Base-by-base conservation (phyloP, 2,797 vertebrate genomes). In the Rachycentron canadum region DNA sequence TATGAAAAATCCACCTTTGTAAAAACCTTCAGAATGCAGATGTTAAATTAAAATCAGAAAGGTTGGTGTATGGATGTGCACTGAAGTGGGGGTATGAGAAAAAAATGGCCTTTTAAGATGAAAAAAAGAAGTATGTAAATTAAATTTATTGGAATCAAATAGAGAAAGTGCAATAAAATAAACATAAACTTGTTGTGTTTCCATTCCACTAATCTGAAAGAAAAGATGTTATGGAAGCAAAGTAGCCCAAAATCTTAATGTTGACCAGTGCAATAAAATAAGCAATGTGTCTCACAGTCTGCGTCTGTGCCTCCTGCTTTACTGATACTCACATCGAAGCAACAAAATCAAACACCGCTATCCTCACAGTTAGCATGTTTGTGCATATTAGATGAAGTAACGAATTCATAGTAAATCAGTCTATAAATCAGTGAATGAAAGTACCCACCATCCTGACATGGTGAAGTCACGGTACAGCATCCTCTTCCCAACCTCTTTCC, bases 401-500 rank as follows among this genome's bases (percentile, higher is more conserved):
- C 3, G 5, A 32, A 59, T 23, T 68, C 14, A 57, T 14, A 25
- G 7, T 21, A 25, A 25, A 25, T 13, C 8, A 63, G 55, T 57
- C 26, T 57, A 30, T 53, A 30, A 70, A 52, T 53, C 19, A 41
- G 13, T 10, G 2, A 49, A 59, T 69, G 8, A 49, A 17, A 57
- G 32, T 62, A 91, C 92, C 94, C 95, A 99, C 98, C 98, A 99
- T 94, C 98, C 98, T 12, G 96, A 98, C 98, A 99, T 99, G 78
- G 96, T 98, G 94, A 98, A 99, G 93, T 99, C 97, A 59, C 98
- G 95, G 94, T 98, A 99, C 78, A 99, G 95, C 96, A 99, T 99
- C 92, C 95, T 96, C 94, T 99, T 99, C 56, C 98, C 98, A 82
- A 99, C 93, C 82, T 99, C 98, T 89, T 98, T 99, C 84, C 97